Evolutionary conservation across 2,797 vertebrate species (phyloP).

Genomic region (Macropus fuliginosus): DNA sequence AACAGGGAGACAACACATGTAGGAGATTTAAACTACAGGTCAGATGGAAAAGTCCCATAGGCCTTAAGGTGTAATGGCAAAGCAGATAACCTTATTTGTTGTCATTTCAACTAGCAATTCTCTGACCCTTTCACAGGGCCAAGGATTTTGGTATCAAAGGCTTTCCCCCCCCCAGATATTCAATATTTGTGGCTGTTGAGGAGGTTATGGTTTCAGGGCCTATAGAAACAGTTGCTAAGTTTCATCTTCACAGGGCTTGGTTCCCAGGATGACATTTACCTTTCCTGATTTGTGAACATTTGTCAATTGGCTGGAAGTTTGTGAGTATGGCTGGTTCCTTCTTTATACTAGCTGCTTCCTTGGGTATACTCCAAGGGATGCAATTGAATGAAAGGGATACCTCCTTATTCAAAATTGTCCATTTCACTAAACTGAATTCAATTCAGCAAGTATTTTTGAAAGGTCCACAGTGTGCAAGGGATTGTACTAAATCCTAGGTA

Average conservation of each 20-base stretch:
- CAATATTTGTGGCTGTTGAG: neutral
- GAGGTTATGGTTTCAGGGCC: neutral
- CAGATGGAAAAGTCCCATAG: neutral
- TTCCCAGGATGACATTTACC: neutral
- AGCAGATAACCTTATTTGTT: neutral
- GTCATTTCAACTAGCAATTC: neutral
- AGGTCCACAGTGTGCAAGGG: neutral
- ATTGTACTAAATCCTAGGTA: neutral
- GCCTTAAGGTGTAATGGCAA: neutral
- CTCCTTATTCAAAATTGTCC: too few relatives aligned
- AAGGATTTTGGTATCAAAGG: neutral
- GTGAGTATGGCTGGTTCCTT: too few relatives aligned
- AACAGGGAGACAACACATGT: neutral
- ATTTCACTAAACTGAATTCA: too few relatives aligned
- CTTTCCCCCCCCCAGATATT: neutral
- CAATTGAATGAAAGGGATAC: too few relatives aligned
- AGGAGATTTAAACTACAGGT: neutral
- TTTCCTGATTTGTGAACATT: too few relatives aligned
- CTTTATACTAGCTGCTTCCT: too few relatives aligned
- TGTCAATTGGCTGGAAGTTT: too few relatives aligned
- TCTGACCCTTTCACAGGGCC: neutral
- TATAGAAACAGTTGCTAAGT: neutral
- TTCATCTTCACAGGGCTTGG: neutral
- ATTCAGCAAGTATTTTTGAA: neutral
- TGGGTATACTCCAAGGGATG: too few relatives aligned